Conservation (phyloP, 2,888 invertebrate species). For the Lottia gigantea region DNA sequence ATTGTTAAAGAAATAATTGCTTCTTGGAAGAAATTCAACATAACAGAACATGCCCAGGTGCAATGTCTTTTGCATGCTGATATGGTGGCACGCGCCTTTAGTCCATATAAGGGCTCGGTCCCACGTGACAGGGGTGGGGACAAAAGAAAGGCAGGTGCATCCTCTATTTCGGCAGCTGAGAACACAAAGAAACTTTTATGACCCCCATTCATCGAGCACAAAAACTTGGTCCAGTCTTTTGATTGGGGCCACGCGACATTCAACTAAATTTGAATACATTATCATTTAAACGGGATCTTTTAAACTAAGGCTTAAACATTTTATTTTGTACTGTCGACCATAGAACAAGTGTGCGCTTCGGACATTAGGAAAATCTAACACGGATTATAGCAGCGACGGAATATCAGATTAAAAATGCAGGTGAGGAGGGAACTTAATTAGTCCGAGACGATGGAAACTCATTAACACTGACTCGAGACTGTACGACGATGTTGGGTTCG, state of each 20-base stretch:
- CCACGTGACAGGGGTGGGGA: slow-evolving; percentile 12
- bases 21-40: not conserved
- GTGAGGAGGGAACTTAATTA: not conserved
- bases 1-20: slow-evolving; percentile 7
- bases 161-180: slow-evolving; percentile 27
- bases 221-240: slow-evolving; percentile 18
- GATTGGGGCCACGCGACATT: slow-evolving; percentile 26
- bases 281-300: slow-evolving; percentile 10
- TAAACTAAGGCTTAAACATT: not conserved
- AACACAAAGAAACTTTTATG: slow-evolving; percentile 28
- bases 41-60: slow-evolving; percentile 10
- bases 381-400: not conserved
- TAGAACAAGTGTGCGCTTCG: too few relatives aligned
- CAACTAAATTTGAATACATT: slow-evolving; percentile 25
- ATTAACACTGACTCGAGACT: not conserved
- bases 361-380: too few relatives aligned
- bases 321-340: too few relatives aligned
- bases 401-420: not conserved
- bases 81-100: slow-evolving; percentile 17
- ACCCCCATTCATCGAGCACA: slow-evolving; percentile 18
- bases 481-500: not conserved
- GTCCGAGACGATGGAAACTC: too few relatives aligned
- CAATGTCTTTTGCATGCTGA: slow-evolving; percentile 7
- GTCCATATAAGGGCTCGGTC: slow-evolving; percentile 10
- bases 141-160: slow-evolving; percentile 28